Percentiles rank a stretch among this genome's conserved stretches.
phyloP scores from a whole-genome alignment of 2,113 vertebrate species.

The Corydoras sp. region DNA sequence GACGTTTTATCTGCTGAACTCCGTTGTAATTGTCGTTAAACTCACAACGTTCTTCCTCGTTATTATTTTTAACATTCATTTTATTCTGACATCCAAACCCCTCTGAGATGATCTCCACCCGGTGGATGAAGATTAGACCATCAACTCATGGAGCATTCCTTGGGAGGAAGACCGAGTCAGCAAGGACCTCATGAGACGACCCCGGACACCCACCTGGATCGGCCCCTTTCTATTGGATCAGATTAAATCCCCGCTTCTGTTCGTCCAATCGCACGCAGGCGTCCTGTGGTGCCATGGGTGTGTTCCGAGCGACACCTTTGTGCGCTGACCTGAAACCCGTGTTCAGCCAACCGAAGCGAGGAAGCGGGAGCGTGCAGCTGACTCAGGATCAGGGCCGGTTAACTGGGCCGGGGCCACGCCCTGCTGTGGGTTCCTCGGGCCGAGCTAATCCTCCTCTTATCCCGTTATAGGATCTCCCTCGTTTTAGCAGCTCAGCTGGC shows the following conservation, averaged over 20 bases:
- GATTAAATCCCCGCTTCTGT: background rate
- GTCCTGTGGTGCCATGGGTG: background rate
- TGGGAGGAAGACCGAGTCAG: background rate
- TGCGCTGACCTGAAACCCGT: conserved; percentile 16
- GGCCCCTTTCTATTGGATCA: conserved; percentile 28
- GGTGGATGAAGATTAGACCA: no score
- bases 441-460: conserved; percentile 41
- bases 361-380: background rate
- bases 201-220: background rate
- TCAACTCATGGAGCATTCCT: no score
- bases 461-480: conserved; percentile 47
- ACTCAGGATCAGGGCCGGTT: conserved; percentile 11
- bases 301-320: background rate
- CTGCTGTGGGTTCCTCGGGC: conserved; percentile 10
- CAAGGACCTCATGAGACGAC: conserved; percentile 1
- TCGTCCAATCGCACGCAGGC: conserved; percentile 35
- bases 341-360: background rate
- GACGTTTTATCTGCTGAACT: no score
- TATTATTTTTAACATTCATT: no score
- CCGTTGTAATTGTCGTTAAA: no score
- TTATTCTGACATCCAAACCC: no score
- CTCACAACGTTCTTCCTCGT: no score
- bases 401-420: background rate
- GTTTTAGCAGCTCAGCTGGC: conserved; percentile 34
- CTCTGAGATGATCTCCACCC: no score